Evolutionary conservation across 2,888 invertebrate species (phyloP), one percentile per base, ranked within the genome.

Genomic region (Dicyrtoma fusca): DNA sequence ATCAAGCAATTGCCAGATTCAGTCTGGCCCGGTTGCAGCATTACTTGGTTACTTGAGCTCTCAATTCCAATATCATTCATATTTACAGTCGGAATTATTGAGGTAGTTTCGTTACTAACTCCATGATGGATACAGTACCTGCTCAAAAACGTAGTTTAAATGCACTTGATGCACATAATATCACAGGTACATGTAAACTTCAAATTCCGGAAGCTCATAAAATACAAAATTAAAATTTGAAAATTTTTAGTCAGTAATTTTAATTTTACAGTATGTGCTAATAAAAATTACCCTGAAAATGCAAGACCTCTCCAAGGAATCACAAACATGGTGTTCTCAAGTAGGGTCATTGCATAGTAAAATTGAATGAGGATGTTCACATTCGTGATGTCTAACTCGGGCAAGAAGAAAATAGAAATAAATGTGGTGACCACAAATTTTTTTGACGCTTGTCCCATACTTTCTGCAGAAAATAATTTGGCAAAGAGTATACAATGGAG

Each of bases 401-500:
- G 79, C 14, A 79, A 70, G 59, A 79, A 79, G 34, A 79, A 79
- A 51, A 78, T 21, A 0, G 77, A 77, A 23, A 79, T 79, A 69
- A 79, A 79, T 10, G 74, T 74, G 6, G 79, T 73, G n/a, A 77
- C 76, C 17, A 75, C 11, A 1, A 77, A 55, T 69, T 79, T 79
- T 53, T 78, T 71, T 1, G 76, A 74, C 6, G 78, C 77, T 11
- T 75, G 69, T 2, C 79, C 79, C 42, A 73, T 75, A 59, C 72
- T 71, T 25, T 73, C 62, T 49, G 63, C 62, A 0, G 76, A 75
- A 53, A 79, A 73, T 10, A 78, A 44, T 69, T 74, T 72, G 0
- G 68, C 66, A 51, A 79, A 79, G 8, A 78, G 11, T 10, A 71
- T 13, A 26, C 72, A 61, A 57, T 79, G 79, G 13, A 75, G 1